These are phyloP conservation scores for Graphium colonna DNA, from an alignment of 2,888 invertebrate genomes.

Conservation along the genomic window DNA sequence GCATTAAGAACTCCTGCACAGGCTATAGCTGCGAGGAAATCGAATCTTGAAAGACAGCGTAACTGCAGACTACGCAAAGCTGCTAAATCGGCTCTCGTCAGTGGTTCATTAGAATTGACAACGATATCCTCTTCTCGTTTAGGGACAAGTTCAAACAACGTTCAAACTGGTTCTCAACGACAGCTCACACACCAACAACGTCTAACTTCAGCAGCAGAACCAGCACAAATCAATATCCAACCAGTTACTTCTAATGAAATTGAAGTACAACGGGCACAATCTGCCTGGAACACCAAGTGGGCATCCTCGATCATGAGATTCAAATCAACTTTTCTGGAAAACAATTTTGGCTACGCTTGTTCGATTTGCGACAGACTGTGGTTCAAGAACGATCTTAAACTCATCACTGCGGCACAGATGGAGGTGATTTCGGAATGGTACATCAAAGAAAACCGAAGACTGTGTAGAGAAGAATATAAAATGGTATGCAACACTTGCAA, in stretches of 20 bases:
- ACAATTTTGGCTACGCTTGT: conserved; percentile 39
- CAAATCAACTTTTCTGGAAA: conserved; percentile 28
- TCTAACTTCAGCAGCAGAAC: too few relatives aligned
- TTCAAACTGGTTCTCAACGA: conserved; percentile 27
- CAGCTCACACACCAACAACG: conserved; percentile 20
- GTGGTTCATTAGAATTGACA: conserved; percentile 28
- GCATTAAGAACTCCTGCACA: conserved; percentile 38
- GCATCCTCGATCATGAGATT: conserved; percentile 37
- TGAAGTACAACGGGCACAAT: conserved; percentile 33
- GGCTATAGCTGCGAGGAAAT: conserved; percentile 32
- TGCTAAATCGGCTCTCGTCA: conserved; percentile 34
- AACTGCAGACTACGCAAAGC: conserved; percentile 36
- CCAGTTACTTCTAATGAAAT: too few relatives aligned
- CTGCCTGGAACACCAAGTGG: conserved; percentile 40
- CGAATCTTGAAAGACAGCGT: conserved; percentile 32
- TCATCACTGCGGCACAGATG: conserved; percentile 41
- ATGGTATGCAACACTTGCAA: conserved; percentile 37
- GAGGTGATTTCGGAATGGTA: conserved; percentile 39
- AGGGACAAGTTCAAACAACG: conserved; percentile 28
- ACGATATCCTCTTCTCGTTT: conserved; percentile 32
- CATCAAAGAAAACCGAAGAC: conserved; percentile 24
- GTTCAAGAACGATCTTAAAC: conserved; percentile 46
- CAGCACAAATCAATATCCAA: too few relatives aligned
- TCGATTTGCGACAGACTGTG: conserved; percentile 47
- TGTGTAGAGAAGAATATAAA: conserved; percentile 15